phyloP scores from a whole-genome alignment of 2,888 invertebrate species.

The Microctonus hyperodae region DNA sequence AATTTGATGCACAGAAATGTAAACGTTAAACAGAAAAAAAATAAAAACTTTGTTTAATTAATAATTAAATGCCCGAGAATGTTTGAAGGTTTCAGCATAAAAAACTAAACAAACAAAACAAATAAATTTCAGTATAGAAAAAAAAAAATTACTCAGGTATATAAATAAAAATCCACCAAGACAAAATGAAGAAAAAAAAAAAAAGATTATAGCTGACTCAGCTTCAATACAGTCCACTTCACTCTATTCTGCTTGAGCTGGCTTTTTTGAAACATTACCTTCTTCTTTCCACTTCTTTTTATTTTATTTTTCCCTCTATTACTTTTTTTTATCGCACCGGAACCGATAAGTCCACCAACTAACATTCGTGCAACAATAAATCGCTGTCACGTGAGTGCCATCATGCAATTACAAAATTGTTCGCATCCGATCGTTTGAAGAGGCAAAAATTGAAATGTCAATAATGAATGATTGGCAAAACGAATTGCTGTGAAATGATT shows the following conservation, averaged over 20 bases:
- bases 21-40: neutral
- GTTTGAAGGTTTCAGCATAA: neutral
- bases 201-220: conserved; percentile 1
- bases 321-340: conserved; percentile 3
- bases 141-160: neutral
- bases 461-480: conserved; percentile 9
- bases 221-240: neutral
- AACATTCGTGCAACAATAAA: neutral
- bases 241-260: neutral
- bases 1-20: neutral
- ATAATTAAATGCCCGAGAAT: neutral
- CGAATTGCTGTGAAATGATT: conserved; percentile 3
- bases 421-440: neutral
- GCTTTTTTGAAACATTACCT: too few species aligned
- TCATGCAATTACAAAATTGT: neutral
- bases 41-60: neutral
- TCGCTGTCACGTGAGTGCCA: neutral
- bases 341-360: neutral
- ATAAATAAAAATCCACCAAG: neutral
- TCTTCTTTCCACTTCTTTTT: neutral
- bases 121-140: neutral
- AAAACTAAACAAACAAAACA: neutral
- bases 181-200: neutral
- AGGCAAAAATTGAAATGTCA: conserved; percentile 5
- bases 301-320: neutral